Conservation (phyloP, 2,888 invertebrate genomes). For the Ochropleura plecta region DNA sequence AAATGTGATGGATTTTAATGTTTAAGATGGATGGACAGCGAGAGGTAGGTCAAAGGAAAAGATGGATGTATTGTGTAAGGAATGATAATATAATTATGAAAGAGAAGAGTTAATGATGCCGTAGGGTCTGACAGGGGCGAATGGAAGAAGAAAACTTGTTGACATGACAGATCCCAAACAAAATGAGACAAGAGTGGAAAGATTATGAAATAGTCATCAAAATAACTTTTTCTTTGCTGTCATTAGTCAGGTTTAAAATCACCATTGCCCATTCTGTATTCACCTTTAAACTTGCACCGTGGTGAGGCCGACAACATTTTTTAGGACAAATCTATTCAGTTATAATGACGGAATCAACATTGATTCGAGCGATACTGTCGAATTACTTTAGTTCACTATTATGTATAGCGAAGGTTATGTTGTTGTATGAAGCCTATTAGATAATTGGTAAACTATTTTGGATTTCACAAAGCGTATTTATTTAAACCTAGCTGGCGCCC, state of each 20-base stretch:
- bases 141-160: no score
- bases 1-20: no score
- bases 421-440: not conserved
- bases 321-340: slow-evolving; percentile 45
- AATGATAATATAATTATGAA: no score
- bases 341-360: slow-evolving; percentile 36
- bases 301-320: slow-evolving; percentile 52
- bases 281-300: slow-evolving; percentile 28
- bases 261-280: slow-evolving; percentile 17
- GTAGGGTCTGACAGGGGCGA: no score
- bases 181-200: no score
- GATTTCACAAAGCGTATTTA: not conserved
- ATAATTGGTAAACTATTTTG: slow-evolving; percentile 21
- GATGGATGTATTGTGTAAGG: no score
- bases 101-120: no score
- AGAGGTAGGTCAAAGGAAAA: no score
- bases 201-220: no score
- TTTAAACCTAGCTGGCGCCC: not conserved
- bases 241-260: not conserved
- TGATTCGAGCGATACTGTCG: slow-evolving; percentile 22
- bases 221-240: not conserved
- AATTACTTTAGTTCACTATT: slow-evolving; percentile 12
- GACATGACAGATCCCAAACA: no score
- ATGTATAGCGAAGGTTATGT: slow-evolving; percentile 26
- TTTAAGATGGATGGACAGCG: no score